phyloP scores from a whole-genome alignment of 2,113 vertebrate species.

The Phodopus roborovskii region DNA sequence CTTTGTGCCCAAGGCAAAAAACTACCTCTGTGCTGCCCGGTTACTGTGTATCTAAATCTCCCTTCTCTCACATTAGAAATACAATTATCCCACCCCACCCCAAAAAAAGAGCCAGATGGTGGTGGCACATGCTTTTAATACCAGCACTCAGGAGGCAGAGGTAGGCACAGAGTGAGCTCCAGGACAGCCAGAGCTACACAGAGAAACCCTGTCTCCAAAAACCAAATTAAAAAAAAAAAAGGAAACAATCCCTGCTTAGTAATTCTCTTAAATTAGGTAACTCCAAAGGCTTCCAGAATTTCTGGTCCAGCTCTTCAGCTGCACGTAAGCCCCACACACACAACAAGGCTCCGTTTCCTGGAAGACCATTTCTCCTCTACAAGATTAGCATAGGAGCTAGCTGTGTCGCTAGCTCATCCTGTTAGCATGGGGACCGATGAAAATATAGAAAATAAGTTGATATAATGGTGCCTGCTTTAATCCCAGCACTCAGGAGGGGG shows the following conservation, averaged over 20 bases:
- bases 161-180: not conserved
- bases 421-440: not conserved
- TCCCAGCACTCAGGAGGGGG: not conserved
- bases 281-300: not conserved
- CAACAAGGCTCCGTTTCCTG: not conserved
- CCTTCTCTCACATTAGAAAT: not conserved
- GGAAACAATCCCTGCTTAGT: not conserved
- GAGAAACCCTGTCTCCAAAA: not conserved
- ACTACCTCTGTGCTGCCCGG: constrained; percentile 96
- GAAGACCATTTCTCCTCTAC: not conserved
- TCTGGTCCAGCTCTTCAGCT: not conserved
- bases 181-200: not conserved
- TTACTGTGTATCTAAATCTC: constrained; percentile 74
- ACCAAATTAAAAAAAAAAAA: not conserved
- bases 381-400: not conserved
- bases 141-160: no score
- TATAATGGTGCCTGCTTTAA: not conserved
- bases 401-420: not conserved
- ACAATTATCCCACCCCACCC: no score
- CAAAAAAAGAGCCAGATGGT: no score
- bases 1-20: constrained; percentile 98
- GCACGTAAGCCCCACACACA: not conserved
- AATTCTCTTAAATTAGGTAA: not conserved
- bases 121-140: not conserved
- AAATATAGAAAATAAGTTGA: not conserved